A percentile compares a stretch with the other conserved stretches of the same genome.
These are phyloP conservation scores for Erpobdella octoculata DNA, from an alignment of 2,888 invertebrate genomes.

Conservation along the genomic window DNA sequence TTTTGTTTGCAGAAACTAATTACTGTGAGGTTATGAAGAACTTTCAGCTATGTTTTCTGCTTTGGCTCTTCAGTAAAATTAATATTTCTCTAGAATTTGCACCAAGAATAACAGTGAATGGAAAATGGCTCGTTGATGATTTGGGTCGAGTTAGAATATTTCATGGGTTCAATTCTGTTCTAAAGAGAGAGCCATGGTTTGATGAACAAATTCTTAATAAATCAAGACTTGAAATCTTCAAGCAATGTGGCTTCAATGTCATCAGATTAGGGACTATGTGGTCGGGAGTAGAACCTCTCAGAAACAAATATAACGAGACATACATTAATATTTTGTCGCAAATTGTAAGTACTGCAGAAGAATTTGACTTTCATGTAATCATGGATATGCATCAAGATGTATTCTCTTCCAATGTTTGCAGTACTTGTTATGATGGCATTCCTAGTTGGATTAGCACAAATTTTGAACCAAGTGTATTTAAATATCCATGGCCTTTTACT, in stretches of 20 bases:
- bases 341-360: slow-evolving; percentile 44
- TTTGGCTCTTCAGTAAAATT: too few species aligned
- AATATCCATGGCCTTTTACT: slow-evolving; percentile 42
- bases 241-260: slow-evolving; percentile 43
- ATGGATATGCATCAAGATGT: slow-evolving; percentile 44
- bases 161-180: slow-evolving; percentile 42
- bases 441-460: slow-evolving; percentile 41
- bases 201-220: slow-evolving; percentile 38
- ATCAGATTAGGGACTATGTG: slow-evolving; percentile 44
- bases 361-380: slow-evolving; percentile 40
- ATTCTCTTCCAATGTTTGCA: slow-evolving; percentile 29
- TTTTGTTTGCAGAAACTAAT: too few species aligned
- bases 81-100: too few species aligned
- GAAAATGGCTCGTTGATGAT: slow-evolving; percentile 38
- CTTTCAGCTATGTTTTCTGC: too few species aligned
- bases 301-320: slow-evolving; percentile 38
- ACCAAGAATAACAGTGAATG: slow-evolving; percentile 8
- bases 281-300: slow-evolving; percentile 39
- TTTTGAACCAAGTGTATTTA: slow-evolving; percentile 37
- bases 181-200: slow-evolving; percentile 41
- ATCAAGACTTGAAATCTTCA: slow-evolving; percentile 35
- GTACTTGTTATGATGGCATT: slow-evolving; percentile 41
- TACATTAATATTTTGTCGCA: slow-evolving; percentile 38
- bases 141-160: slow-evolving; percentile 39
- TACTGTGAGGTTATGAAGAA: too few species aligned